Base-by-base conservation (phyloP, 2,113 vertebrate species). In the Megaceryle maxima region DNA sequence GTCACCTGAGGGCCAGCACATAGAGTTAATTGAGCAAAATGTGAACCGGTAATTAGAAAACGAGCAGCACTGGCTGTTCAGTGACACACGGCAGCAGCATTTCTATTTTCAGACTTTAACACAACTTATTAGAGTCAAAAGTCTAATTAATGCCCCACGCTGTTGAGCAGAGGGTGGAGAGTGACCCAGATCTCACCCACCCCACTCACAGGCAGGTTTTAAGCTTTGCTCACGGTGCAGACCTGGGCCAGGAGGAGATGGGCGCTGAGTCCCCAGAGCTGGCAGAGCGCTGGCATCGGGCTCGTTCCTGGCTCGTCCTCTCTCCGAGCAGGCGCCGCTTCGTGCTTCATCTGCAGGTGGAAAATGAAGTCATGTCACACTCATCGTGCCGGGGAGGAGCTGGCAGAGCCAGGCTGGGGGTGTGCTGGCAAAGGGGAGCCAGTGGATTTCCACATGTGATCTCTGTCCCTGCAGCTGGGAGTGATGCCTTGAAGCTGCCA, bases 171-270 rank as follows among this genome's bases (percentile, higher is more conserved):
- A 66, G 31, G 20, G 24, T 12, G 37, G 60, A 76, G 60, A 44
- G 21, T 17, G 92, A 74, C 63, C 64, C 56, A 46, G 15, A 16
- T 59, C 67, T 48, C 60, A 31, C 17, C 64, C 72, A 24, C 12
- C 72, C 4, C 3, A 0, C 80, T 13, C 1, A 28, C 43, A 35
- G 81, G 17, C 56, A 18, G 73, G 33, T 25, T 9, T 26, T 5
- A 13, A 43, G 60, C 39, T 43, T 13, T 13, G 35, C 20, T 73
- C 35, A 4, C 2, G 2, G 67, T 63, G 51, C 83, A 64, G 92
- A 25, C 7, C 1, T 0, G 13, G 53, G 20, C 21, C 8, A 8
- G 67, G 8, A 28, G 67, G 56, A 35, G 46, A 14, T 0, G 2
- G 72, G 28, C 14, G 5, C 2, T 3, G 37, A 31, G 37, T 14